These are phyloP conservation scores for Crotalus viridis DNA, from an alignment of 2,113 vertebrate genomes.

Conservation along the genomic window DNA sequence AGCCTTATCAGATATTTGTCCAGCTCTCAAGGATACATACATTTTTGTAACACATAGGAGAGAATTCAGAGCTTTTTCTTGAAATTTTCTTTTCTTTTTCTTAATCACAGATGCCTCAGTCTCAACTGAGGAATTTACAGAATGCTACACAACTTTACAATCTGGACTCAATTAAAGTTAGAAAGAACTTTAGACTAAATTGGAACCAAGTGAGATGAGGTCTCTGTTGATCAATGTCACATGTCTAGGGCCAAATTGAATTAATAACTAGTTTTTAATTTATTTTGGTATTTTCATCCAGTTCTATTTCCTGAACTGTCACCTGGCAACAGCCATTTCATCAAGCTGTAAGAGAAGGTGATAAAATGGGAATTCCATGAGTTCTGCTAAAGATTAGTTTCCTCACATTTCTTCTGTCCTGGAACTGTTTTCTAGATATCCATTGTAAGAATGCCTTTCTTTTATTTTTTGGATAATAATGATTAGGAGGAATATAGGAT, in stretches of 20 bases:
- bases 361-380: background rate
- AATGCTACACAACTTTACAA: background rate
- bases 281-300: slow-evolving; percentile 29
- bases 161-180: slow-evolving; percentile 31
- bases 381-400: background rate
- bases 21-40: background rate
- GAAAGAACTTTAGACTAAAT: slow-evolving; percentile 19
- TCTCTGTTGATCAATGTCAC: slow-evolving; percentile 10
- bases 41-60: background rate
- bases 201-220: slow-evolving; percentile 24
- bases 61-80: slow-evolving; percentile 29
- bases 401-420: background rate
- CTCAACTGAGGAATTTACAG: slow-evolving; percentile 12
- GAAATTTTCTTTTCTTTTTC: background rate
- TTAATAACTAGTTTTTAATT: slow-evolving; percentile 34
- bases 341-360: background rate
- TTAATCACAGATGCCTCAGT: background rate
- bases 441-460: background rate
- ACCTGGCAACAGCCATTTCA: background rate
- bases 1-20: slow-evolving; percentile 28
- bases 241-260: slow-evolving; percentile 50
- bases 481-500: background rate
- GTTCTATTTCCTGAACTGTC: background rate
- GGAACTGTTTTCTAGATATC: background rate
- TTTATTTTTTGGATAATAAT: background rate